phyloP scores from a whole-genome alignment of 2,888 invertebrate genomes.

The Acleris literana region DNA sequence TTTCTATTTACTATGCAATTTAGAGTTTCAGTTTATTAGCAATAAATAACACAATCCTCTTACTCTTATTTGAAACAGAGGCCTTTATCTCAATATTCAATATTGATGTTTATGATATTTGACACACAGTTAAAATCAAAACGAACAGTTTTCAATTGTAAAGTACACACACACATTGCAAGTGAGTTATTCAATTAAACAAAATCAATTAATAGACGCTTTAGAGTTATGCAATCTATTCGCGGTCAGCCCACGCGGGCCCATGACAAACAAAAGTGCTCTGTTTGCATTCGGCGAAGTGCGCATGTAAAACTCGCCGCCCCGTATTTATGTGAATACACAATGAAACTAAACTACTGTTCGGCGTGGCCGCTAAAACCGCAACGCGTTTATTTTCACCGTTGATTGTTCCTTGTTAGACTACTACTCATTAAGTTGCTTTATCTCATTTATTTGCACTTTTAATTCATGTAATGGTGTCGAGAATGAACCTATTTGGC shows the following conservation, averaged over 20 bases:
- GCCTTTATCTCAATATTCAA: too few relatives aligned
- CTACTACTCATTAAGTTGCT: background rate
- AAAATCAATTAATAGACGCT: background rate
- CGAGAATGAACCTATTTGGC: too few relatives aligned
- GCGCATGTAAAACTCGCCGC: constrained; percentile 42
- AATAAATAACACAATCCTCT: too few relatives aligned
- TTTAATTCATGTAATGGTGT: too few relatives aligned
- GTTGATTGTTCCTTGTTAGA: constrained; percentile 48
- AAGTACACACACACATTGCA: too few relatives aligned
- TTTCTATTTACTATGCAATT: too few relatives aligned
- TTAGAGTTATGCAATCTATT: constrained; percentile 12
- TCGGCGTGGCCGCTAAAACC: constrained; percentile 60
- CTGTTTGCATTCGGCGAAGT: constrained; percentile 45
- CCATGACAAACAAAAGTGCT: constrained; percentile 52
- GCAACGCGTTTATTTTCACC: constrained; percentile 62
- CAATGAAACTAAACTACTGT: constrained; percentile 61
- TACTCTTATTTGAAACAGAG: too few relatives aligned
- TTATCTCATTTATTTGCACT: too few relatives aligned
- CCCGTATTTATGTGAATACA: constrained; percentile 73
- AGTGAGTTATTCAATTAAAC: background rate
- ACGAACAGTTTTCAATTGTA: too few relatives aligned
- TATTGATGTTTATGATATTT: too few relatives aligned
- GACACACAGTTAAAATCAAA: too few relatives aligned
- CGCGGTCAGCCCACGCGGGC: constrained; percentile 3
- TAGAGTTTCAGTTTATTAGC: too few relatives aligned